Percentiles rank a stretch among this genome's conserved stretches.
Evolutionary conservation across 2,113 vertebrate genomes (phyloP).

Genomic region (Polypterus senegalus): DNA sequence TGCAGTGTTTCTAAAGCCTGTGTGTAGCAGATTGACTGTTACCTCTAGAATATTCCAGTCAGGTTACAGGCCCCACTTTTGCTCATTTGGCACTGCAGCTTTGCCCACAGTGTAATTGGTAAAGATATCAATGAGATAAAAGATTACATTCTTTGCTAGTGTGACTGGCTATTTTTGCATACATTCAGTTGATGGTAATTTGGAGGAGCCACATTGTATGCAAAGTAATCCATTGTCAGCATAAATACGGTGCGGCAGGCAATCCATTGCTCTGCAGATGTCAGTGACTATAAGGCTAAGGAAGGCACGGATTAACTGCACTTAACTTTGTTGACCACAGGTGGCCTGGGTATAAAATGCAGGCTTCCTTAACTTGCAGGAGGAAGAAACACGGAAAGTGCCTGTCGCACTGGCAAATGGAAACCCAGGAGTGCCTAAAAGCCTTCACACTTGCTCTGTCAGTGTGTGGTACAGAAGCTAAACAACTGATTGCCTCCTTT

Average conservation of each 20-base stretch:
- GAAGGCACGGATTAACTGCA: conserved; percentile 3
- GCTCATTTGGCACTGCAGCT: too few species aligned
- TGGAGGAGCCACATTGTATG: too few species aligned
- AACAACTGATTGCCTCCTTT: conserved; percentile 40
- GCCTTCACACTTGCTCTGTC: conserved; percentile 45
- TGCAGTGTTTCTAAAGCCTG: too few species aligned
- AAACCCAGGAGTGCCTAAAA: conserved; percentile 41
- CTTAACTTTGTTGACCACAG: background rate
- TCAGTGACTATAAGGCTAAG: conserved; percentile 19
- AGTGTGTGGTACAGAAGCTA: conserved; percentile 40
- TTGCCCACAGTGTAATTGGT: too few species aligned
- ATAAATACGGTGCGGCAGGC: background rate
- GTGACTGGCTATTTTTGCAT: too few species aligned
- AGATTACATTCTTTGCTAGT: too few species aligned
- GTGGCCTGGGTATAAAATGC: conserved; percentile 5
- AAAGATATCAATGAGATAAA: too few species aligned
- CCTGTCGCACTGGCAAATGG: conserved; percentile 37
- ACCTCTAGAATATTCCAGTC: too few species aligned
- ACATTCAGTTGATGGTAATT: too few species aligned
- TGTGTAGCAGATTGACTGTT: too few species aligned
- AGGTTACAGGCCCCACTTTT: too few species aligned
- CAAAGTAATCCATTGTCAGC: too few species aligned
- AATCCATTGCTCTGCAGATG: conserved; percentile 30
- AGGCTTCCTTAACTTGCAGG: conserved; percentile 1
- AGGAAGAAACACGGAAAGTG: conserved; percentile 41